Conservation (phyloP, 92 coral and sea anemone genomes). For the Plumapathes pennacea region DNA sequence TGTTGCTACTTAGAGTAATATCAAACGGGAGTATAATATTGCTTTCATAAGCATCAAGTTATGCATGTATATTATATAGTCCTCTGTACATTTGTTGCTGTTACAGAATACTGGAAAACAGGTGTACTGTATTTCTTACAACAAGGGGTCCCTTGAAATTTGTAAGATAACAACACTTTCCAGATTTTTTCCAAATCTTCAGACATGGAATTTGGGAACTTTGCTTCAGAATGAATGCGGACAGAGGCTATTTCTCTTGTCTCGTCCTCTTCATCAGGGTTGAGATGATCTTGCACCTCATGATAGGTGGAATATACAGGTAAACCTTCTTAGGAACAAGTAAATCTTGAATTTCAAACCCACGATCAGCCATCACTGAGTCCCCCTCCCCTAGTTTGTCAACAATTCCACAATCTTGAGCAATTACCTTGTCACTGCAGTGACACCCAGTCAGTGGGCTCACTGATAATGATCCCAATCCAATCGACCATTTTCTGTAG, state of each 20-base stretch:
- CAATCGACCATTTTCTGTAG: no score
- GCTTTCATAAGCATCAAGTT: no score
- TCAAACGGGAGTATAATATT: no score
- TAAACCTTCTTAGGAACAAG: slow-evolving; percentile 15
- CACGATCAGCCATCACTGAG: slow-evolving; percentile 34
- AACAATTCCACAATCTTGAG: slow-evolving; percentile 17
- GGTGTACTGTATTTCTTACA: no score
- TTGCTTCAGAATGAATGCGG: slow-evolving; percentile 32
- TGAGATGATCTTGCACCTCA: slow-evolving; percentile 13
- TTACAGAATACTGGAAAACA: no score
- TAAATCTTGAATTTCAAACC: slow-evolving; percentile 44
- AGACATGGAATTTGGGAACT: slow-evolving; percentile 20
- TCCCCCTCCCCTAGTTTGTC: slow-evolving; percentile 26
- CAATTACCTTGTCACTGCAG: slow-evolving; percentile 33
- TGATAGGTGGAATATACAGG: slow-evolving; percentile 39
- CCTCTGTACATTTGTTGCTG: no score
- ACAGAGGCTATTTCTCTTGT: slow-evolving; percentile 33
- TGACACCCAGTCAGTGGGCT: slow-evolving; percentile 25
- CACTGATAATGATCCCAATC: no score
- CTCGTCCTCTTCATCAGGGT: slow-evolving; percentile 35
- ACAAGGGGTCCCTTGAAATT: no score
- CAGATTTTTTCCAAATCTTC: slow-evolving; percentile 32
- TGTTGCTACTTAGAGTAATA: no score
- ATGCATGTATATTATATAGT: no score
- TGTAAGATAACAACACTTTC: no score